Evolutionary conservation across 2,113 vertebrate genomes (phyloP).

Genomic region (Pardalotus punctatus): DNA sequence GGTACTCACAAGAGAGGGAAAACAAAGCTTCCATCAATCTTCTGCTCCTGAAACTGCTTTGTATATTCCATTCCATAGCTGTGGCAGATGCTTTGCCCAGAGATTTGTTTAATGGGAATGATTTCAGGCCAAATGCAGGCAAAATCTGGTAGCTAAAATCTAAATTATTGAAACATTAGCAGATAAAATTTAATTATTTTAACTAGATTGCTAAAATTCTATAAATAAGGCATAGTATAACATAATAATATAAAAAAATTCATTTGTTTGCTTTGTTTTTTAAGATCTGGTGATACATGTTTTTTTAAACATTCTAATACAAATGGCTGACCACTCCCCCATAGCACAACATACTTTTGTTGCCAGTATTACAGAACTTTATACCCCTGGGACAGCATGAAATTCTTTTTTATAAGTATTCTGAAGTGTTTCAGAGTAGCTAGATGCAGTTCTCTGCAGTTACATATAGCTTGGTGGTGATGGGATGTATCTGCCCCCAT

Average conservation of each 20-base stretch:
- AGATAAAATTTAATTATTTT: neutral
- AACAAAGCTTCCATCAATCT: neutral
- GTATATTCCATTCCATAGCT: neutral
- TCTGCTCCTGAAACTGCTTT: neutral
- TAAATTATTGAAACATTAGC: neutral
- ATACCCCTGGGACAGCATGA: neutral
- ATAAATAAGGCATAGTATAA: neutral
- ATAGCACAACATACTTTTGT: neutral
- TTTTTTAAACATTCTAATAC: neutral
- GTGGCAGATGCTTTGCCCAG: neutral
- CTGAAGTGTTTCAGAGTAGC: neutral
- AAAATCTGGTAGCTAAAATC: neutral
- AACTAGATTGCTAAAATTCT: neutral
- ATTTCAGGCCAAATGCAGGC: neutral
- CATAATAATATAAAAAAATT: neutral
- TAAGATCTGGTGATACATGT: neutral
- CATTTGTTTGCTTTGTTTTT: neutral
- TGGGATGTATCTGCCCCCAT: neutral
- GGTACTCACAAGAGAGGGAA: neutral
- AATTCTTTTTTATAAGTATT: neutral
- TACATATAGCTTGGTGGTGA: neutral
- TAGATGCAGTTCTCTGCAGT: neutral
- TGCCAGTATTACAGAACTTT: neutral
- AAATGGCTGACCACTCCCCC: neutral
- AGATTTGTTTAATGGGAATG: neutral